These are phyloP conservation scores for Nothocercus nigrocapillus DNA, from an alignment of 2,113 vertebrate genomes.

Conservation along the genomic window DNA sequence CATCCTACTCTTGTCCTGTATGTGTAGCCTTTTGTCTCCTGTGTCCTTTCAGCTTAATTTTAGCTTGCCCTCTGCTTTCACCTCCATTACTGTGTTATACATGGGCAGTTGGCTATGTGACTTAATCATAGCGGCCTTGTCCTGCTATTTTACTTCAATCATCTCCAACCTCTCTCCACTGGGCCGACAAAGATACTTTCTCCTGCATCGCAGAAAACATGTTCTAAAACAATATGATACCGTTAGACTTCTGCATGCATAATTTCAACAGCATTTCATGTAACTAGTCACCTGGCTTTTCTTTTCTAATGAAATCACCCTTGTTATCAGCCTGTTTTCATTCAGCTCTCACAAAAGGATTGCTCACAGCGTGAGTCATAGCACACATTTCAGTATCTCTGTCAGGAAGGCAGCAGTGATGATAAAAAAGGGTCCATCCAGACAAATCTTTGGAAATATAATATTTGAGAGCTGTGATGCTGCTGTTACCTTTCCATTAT, in stretches of 20 bases:
- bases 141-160: slow-evolving; percentile 65
- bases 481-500: background rate
- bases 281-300: slow-evolving; percentile 20
- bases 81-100: slow-evolving; percentile 47
- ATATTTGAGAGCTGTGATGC: background rate
- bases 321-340: slow-evolving; percentile 42
- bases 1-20: background rate
- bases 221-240: slow-evolving; percentile 22
- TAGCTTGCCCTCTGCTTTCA: slow-evolving; percentile 56
- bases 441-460: background rate
- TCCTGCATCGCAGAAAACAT: background rate
- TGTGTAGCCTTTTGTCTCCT: slow-evolving; percentile 32
- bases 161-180: slow-evolving; percentile 54
- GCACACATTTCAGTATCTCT: background rate
- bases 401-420: slow-evolving; percentile 8
- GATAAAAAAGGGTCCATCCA: background rate
- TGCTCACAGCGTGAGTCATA: slow-evolving; percentile 25
- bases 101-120: slow-evolving; percentile 55
- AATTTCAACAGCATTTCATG: background rate
- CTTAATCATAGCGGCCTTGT: slow-evolving; percentile 37
- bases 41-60: slow-evolving; percentile 55
- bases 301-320: slow-evolving; percentile 24
- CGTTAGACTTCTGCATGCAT: slow-evolving; percentile 29
- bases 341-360: slow-evolving; percentile 43
- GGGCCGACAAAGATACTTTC: slow-evolving; percentile 50